phyloP scores from a whole-genome alignment of 2,113 vertebrate genomes.

The Pteropus alecto region DNA sequence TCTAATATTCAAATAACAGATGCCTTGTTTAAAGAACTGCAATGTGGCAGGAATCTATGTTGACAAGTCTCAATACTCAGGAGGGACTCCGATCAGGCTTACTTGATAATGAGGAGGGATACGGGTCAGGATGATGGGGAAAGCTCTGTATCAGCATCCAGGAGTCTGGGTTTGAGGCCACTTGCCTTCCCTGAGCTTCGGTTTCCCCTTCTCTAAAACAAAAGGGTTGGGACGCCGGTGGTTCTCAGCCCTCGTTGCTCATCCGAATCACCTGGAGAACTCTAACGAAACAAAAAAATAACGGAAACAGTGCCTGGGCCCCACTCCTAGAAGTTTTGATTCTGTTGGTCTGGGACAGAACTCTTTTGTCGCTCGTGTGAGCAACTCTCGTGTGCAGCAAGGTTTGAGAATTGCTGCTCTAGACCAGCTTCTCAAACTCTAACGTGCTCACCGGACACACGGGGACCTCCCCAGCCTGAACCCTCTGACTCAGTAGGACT shows the following conservation, averaged over 20 bases:
- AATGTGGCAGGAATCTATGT: background rate
- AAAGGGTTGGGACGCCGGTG: no score
- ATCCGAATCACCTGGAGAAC: background rate
- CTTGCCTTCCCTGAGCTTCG: background rate
- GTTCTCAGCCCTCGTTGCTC: background rate
- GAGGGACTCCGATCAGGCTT: background rate
- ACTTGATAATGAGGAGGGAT: background rate
- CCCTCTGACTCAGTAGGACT: background rate
- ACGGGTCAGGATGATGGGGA: rapidly evolving
- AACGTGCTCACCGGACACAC: background rate
- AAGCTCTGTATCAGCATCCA: rapidly evolving
- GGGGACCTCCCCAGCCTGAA: background rate
- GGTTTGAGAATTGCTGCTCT: background rate
- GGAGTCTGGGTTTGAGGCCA: background rate
- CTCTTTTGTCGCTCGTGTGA: background rate
- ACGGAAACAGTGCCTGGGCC: background rate
- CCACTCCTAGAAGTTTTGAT: background rate
- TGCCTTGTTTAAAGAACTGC: background rate
- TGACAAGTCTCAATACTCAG: background rate
- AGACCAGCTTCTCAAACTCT: background rate
- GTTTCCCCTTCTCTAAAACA: background rate
- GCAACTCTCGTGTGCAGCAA: background rate
- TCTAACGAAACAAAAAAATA: background rate
- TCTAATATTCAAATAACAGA: background rate
- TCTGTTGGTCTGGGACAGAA: background rate